Base-by-base conservation (phyloP, 2,888 invertebrate species). In the Erebia palarica region DNA sequence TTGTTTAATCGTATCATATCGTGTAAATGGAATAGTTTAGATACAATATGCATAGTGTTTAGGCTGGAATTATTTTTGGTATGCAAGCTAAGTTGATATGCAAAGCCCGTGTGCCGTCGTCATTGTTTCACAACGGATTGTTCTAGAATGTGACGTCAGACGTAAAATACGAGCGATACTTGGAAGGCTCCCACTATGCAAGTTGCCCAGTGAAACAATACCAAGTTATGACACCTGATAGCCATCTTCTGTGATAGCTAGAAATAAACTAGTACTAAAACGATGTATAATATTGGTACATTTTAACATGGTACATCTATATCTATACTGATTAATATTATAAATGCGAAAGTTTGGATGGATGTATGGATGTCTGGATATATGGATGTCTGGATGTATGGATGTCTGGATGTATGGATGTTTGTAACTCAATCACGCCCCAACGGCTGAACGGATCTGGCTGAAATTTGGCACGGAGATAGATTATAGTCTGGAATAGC, bases 51-150 rank as follows among this genome's bases (percentile, higher is more conserved):
- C 78, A 78, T 76, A 75, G 75, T 65, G 70, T 76, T 77, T 72
- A 77, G 74, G 71, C 65, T 73, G 65, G 63, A 68, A 65, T 79
- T 77, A 79, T 76, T 78, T 80, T 79, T 75, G 80, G 78, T 80
- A 75, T 80, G 78, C 80, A 80, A 69, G 77, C 74, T 75, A 76
- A 70, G 77, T 85, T 84, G 75, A 70, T 77, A 86, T 86, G 76
- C 85, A 75, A 75, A 76, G 72, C 73, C 72, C 81, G 80, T 82
- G 59, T 27, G 67, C 51, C 21, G 51, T 75, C 79, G 77, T 84
- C 84, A 86, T 86, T 84, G 85, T 84, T 78, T 77, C 73, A 75
- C 75, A 70, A 74, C 70, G 78, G 78, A 82, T 78, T 80, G 81
- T 82, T 79, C 79, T 78, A 79, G 80, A 81, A 75, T 75, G 75